phyloP scores from a whole-genome alignment of 2,888 invertebrate genomes.

The Nomada goodeniana region DNA sequence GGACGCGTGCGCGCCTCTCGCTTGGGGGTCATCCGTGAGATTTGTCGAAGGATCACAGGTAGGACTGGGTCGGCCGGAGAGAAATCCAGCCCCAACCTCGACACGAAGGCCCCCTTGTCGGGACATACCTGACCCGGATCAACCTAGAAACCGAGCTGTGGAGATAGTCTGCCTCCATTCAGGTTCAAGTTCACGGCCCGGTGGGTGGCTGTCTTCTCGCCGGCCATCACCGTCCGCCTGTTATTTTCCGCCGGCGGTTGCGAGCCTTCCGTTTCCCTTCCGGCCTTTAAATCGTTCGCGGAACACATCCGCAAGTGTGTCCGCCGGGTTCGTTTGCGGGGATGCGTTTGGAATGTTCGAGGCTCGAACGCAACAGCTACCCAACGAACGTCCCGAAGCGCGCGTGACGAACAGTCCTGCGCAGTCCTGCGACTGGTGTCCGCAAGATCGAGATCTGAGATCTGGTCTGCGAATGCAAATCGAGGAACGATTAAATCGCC shows the following conservation, averaged over 20 bases:
- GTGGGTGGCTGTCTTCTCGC: too few species aligned
- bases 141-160: constrained; percentile 53
- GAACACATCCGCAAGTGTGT: too few species aligned
- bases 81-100: constrained; percentile 56
- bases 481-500: constrained; percentile 28
- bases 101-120: constrained; percentile 41
- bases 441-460: neutral
- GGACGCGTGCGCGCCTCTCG: constrained; percentile 43
- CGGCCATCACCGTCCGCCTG: too few species aligned
- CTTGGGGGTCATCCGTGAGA: constrained; percentile 46
- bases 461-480: constrained; percentile 24
- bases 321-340: too few species aligned
- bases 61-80: constrained; percentile 33
- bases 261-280: too few species aligned
- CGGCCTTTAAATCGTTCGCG: too few species aligned
- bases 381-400: too few species aligned
- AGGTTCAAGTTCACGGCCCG: constrained; percentile 73
- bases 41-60: constrained; percentile 53
- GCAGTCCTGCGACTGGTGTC: neutral
- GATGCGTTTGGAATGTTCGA: too few species aligned
- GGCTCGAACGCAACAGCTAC: too few species aligned
- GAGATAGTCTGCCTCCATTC: constrained; percentile 50
- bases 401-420: neutral
- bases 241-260: too few species aligned
- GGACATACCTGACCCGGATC: constrained; percentile 61